Evolutionary conservation across 2,797 vertebrate species (phyloP), one percentile per base, ranked within the genome.

Genomic region (Fundulus diaphanus): DNA sequence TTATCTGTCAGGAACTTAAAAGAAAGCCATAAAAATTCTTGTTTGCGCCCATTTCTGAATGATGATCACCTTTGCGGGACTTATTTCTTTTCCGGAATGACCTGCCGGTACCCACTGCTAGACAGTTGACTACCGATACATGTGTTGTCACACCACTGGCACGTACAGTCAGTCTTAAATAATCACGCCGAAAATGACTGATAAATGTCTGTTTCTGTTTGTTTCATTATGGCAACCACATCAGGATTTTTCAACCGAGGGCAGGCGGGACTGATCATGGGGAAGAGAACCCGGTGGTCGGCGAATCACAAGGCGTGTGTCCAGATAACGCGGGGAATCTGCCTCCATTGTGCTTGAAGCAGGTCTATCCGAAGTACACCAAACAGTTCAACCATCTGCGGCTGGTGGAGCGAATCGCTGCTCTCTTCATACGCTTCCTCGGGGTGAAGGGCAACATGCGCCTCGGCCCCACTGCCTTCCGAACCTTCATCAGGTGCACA

Each of bases 351-450:
- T 98, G 96, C 85, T 96, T 99, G 89, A 99, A 99, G 91, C 97
- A 98, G 87, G 97, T 99, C 63, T 99, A 97, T 85, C 98, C 98
- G 57, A 99, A 99, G 79, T 98, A 99, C 8, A 95, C 95, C 63
- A 97, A 96, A 87, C 97, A 98, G 89, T 99, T 99, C 84, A 96
- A 89, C 94, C 94, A 96, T 86, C 93, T 99, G 92, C 94, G 96
- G 1, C 90, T 96, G 29, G 95, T 98, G 91, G 98, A 99, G 85
- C 95, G 96, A 6, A 96, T 99, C 78, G 93, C 97, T 0, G 90
- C 91, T 0, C 89, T 99, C 9, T 99, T 99, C 77, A 95, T 99
- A 81, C 97, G 97, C 51, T 99, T 99, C 92, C 96, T 99, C 0
- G 98, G 98, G 0, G 96, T 99, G 63, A 98, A 96, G 72, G 97